phyloP scores from a whole-genome alignment of 1,140 invertebrate genomes.

The Papilio aristodemus region DNA sequence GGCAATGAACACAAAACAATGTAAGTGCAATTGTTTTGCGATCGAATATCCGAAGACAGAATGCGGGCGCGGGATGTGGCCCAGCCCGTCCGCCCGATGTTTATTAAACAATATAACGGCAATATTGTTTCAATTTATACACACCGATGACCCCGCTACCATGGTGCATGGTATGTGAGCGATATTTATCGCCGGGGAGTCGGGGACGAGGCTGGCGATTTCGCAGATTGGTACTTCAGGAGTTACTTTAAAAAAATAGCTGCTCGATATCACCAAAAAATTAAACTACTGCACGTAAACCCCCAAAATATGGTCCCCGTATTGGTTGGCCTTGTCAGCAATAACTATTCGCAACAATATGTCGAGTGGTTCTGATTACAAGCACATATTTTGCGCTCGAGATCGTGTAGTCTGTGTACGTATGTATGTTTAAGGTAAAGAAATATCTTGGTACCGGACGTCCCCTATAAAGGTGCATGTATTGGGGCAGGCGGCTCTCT shows the following conservation, averaged over 20 bases:
- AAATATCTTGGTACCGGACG: background rate
- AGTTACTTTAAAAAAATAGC: no score
- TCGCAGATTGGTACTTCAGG: no score
- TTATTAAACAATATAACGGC: conserved; percentile 37
- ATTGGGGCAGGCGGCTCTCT: background rate
- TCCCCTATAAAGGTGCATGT: background rate
- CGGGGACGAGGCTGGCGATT: no score
- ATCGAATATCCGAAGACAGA: background rate
- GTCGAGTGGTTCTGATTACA: no score
- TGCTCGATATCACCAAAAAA: no score
- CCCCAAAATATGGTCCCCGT: no score
- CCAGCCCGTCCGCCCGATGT: conserved; percentile 27
- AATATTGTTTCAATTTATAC: conserved; percentile 25
- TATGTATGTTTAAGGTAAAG: background rate
- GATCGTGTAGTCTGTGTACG: background rate
- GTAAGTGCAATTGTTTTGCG: background rate
- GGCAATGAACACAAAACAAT: background rate
- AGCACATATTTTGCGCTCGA: no score
- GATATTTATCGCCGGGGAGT: no score
- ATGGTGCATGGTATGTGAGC: background rate
- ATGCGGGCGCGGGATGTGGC: conserved; percentile 18
- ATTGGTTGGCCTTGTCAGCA: no score
- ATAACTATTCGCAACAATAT: no score
- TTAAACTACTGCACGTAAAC: no score
- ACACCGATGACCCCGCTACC: conserved; percentile 2